phyloP scores from a whole-genome alignment of 2,113 vertebrate genomes.

The Chionomys nivalis region DNA sequence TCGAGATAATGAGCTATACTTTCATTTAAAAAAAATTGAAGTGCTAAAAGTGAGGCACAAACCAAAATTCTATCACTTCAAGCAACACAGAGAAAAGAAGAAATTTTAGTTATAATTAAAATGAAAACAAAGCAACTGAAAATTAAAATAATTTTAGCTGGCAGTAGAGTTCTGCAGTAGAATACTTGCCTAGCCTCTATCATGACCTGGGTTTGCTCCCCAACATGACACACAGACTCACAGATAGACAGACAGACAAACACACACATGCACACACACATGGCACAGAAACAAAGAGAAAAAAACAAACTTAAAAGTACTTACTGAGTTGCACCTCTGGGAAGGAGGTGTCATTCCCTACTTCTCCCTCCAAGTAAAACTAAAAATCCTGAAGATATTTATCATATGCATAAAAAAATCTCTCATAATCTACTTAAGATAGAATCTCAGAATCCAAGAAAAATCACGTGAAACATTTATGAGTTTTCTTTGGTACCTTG shows the following conservation, averaged over 20 bases:
- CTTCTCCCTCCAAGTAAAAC: slow-evolving; percentile 10
- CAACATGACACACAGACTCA: not conserved
- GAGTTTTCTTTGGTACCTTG: not conserved
- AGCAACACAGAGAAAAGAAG: not conserved
- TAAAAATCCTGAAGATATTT: not conserved
- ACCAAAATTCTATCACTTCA: slow-evolving; percentile 40
- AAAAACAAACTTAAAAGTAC: not conserved
- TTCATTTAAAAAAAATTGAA: slow-evolving; percentile 11
- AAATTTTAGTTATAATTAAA: slow-evolving; percentile 33
- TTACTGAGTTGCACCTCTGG: not conserved
- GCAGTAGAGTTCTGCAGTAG: not conserved
- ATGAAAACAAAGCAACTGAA: slow-evolving; percentile 35
- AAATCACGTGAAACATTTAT: not conserved
- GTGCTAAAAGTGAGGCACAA: not conserved
- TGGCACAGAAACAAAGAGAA: not conserved
- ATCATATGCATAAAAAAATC: not conserved
- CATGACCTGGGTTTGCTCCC: not conserved
- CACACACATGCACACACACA: not conserved
- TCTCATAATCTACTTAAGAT: too few relatives aligned
- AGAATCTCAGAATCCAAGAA: not conserved
- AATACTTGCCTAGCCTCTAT: not conserved
- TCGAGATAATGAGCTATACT: not conserved
- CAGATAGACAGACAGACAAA: not conserved
- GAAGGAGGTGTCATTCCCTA: not conserved
- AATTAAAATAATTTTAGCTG: slow-evolving; percentile 25